Percentiles rank a stretch among this genome's conserved stretches.
Conservation (phyloP, 1,140 invertebrate species). For the Tribolium madens region DNA sequence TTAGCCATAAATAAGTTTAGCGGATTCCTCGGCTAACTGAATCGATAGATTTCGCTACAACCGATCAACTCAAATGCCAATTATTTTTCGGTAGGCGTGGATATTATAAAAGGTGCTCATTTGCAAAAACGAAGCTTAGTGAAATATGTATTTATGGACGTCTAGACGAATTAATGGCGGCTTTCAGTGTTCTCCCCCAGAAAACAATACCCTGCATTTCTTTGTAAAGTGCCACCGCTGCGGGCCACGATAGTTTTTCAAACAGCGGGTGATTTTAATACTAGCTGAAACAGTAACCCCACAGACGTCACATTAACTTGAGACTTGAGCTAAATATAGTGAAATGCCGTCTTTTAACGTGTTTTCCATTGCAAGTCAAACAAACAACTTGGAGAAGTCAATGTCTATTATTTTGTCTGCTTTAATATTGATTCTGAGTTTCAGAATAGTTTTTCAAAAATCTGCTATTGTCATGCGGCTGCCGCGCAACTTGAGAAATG, state of each 20-base stretch:
- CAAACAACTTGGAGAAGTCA: not conserved
- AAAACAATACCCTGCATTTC: conserved; percentile 37
- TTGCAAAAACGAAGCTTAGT: conserved; percentile 15
- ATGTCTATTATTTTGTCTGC: not conserved
- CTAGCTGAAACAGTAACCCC: conserved; percentile 26
- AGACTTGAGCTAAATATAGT: conserved; percentile 5
- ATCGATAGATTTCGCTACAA: conserved; percentile 27
- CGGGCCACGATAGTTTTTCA: conserved; percentile 44
- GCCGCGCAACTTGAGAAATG: not conserved
- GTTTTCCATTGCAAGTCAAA: not conserved
- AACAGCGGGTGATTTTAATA: conserved; percentile 50
- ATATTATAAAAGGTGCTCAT: conserved; percentile 11
- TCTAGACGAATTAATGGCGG: conserved; percentile 40
- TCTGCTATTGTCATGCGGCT: not conserved
- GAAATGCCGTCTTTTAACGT: not conserved
- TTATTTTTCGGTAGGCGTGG: conserved; percentile 2
- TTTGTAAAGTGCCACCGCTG: conserved; percentile 33
- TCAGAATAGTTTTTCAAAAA: not conserved
- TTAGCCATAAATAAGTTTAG: conserved; percentile 9
- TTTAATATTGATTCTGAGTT: not conserved
- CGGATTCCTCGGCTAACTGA: not conserved
- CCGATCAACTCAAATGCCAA: conserved; percentile 21
- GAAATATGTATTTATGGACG: conserved; percentile 43
- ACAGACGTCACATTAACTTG: conserved; percentile 4
- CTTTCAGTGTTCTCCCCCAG: not conserved